Evolutionary conservation across 2,797 vertebrate genomes (phyloP).

Genomic region (Philypnodon macrostomus): DNA sequence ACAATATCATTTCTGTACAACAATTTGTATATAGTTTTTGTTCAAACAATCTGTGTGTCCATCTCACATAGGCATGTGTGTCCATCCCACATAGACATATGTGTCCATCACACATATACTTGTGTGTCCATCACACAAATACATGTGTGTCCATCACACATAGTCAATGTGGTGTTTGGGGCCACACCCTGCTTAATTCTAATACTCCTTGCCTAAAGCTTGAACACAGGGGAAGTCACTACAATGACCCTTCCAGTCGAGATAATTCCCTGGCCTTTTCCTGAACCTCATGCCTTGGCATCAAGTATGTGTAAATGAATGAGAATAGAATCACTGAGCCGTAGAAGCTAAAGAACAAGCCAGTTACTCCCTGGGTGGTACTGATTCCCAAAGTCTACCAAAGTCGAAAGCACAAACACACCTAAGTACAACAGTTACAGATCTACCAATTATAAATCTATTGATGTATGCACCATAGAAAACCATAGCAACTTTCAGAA

Average conservation of each 20-base stretch:
- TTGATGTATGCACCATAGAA: no score
- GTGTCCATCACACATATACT: no score
- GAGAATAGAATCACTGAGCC: constrained; percentile 51
- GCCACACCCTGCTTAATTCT: constrained; percentile 3
- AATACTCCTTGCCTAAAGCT: constrained; percentile 11
- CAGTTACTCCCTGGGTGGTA: constrained; percentile 31
- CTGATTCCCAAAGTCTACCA: constrained; percentile 23
- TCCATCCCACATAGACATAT: no score
- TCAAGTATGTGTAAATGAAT: constrained; percentile 25
- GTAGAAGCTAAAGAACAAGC: constrained; percentile 45
- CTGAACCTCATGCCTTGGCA: constrained; percentile 47
- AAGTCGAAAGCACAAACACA: no score
- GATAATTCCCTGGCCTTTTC: constrained; percentile 51
- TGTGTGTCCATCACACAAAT: no score
- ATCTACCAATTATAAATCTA: no score
- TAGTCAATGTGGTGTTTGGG: background rate
- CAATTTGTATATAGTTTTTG: no score
- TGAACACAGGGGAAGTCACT: constrained; percentile 11
- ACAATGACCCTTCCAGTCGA: constrained; percentile 23
- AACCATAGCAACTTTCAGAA: no score
- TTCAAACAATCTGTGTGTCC: no score
- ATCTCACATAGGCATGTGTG: no score
- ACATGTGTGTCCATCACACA: no score
- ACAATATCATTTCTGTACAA: no score
- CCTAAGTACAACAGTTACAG: constrained; percentile 17